Evolutionary conservation across 2,113 vertebrate species (phyloP), one percentile per base, ranked within the genome.

Genomic region (Tichodroma muraria): DNA sequence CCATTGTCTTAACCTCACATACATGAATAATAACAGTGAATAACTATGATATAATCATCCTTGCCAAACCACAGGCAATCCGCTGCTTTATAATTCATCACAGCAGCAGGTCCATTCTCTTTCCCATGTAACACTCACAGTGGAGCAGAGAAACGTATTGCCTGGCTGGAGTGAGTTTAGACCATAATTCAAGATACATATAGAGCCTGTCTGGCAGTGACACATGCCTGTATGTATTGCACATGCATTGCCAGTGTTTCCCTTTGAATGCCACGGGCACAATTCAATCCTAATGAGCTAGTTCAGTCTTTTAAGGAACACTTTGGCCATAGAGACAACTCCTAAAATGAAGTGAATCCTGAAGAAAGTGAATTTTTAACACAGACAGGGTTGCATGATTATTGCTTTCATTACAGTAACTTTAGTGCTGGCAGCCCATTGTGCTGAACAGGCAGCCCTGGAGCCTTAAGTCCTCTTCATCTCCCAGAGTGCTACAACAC

Each of bases 1-100:
- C 10, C 25, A 22, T 59, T 69, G 44, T 60, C 82, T 88, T 83
- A 90, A 77, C 30, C 21, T 69, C 60, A 50, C 20, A 35, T 44
- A 35, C 27, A 77, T 65, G 60, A 80, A 77, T 61, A 71, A 57
- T 38, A 94, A 40, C 73, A 91, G 59, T 80, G 94, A 90, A 80
- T 77, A 88, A 80, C 47, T 56, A 42, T 0, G 4, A 68, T 50
- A 33, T 23, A 72, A 59, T 24, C 10, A 19, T 27, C 63, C 68
- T 42, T 87, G 53, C 45, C 60, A 86, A 95, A 63, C 31, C 71
- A 64, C 56, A 77, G 64, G 31, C 72, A 78, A 82, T 77, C 38
- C 73, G 9, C 24, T 91, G 70, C 75, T 38, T 85, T 80, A 16
- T 40, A 79, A 71, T 33, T 84, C 70, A 52, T 57, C 73, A 37